Evolutionary conservation across 2,888 invertebrate genomes (phyloP), one percentile per base, ranked within the genome.

Genomic region (Andrena haemorrhoa): DNA sequence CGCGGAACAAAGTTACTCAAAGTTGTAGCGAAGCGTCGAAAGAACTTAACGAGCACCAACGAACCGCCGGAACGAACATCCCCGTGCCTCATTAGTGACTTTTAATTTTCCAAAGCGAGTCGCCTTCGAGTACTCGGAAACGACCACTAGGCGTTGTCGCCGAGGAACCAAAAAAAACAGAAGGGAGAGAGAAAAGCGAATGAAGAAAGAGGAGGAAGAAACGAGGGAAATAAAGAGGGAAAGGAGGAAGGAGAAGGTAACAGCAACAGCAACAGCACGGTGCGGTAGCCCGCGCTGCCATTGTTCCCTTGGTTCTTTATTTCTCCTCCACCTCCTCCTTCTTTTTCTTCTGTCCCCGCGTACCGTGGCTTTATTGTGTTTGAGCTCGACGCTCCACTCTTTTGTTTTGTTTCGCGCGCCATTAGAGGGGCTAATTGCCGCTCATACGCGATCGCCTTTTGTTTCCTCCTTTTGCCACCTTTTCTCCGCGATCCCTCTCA

Each of bases 381-480:
- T 89, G 90, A 90, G 89, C 91, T 89, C 89, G 88, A 86, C 89
- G 87, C 86, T 88, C 83, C 82, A 83, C 88, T 90, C 92, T 91
- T 92, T 92, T 93, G 91, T 92, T 92, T 92, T 92, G 89, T 90
- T 92, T 93, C 91, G 91, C 91, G 90, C 91, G 88, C 92, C 92
- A 93, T 93, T 93, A 93, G 93, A 92, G 89, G 91, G 88, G 90
- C 93, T 93, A 93, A 93, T 93, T 93, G 93, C 91, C 91, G 91
- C 91, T 91, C 91, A 92, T 93, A 91, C 92, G 91, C 92, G 92
- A 92, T 92, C 92, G 91, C 91, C 92, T 92, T 93, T 93, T 93
- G 90, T 92, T 91, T 90, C 88, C 90, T 90, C 87, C 90, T 89
- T 89, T 90, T 87, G 85, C 87, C 83, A 88, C 88, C 87, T 88